These are phyloP conservation scores for Temnothorax curvispinosus DNA, from an alignment of 1,140 invertebrate genomes.

Conservation along the genomic window DNA sequence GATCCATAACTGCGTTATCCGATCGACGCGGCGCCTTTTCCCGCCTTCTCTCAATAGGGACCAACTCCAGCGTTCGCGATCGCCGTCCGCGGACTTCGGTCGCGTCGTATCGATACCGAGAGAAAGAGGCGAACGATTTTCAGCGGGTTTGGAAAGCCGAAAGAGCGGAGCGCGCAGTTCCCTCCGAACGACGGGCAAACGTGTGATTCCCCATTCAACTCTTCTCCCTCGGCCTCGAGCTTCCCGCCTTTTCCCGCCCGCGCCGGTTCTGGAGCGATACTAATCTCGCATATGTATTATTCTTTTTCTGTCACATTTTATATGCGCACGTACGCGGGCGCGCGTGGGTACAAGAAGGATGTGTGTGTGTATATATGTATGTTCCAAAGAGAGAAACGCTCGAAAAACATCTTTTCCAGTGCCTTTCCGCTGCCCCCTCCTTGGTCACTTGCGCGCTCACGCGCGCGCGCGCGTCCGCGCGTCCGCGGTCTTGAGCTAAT, in stretches of 20 bases:
- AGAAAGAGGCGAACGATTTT: not conserved
- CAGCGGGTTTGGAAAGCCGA: constrained; percentile 8
- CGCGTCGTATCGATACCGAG: constrained; percentile 19
- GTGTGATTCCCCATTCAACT: constrained; percentile 4
- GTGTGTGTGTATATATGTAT: not conserved
- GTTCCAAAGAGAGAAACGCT: not conserved
- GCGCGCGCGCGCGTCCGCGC: constrained; percentile 1
- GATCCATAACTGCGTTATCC: constrained; percentile 58
- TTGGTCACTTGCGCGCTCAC: not conserved
- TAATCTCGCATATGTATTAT: not conserved
- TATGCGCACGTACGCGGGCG: not conserved
- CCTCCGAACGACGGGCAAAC: not conserved
- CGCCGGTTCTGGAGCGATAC: constrained; percentile 5
- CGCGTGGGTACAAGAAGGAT: not conserved
- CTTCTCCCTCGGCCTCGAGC: constrained; percentile 5
- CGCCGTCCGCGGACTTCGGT: not conserved
- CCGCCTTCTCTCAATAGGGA: constrained; percentile 50
- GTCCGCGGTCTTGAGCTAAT: not conserved
- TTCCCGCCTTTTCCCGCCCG: constrained; percentile 27
- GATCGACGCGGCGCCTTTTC: constrained; percentile 58
- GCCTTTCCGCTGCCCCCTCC: constrained; percentile 21
- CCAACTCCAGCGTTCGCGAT: not conserved
- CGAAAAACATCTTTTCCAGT: not conserved
- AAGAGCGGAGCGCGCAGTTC: not conserved
- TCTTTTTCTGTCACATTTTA: not conserved